Conservation (phyloP, 2,797 vertebrate species). For the Decapterus maruadsi region DNA sequence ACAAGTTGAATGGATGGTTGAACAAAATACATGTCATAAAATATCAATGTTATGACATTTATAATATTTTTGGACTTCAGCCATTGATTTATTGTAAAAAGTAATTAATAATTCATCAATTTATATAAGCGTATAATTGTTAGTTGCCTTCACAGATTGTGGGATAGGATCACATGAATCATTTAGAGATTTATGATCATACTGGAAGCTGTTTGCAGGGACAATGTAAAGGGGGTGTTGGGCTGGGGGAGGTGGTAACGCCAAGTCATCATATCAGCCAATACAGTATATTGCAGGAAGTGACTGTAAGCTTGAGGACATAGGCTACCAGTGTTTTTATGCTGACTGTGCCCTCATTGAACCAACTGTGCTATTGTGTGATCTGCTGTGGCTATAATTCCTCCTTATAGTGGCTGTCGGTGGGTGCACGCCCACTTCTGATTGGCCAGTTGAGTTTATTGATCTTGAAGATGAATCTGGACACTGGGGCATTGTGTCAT, state of each 20-base stretch:
- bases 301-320: background rate
- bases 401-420: slow-evolving; percentile 6
- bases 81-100: too few relatives aligned
- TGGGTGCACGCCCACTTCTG: slow-evolving; percentile 17
- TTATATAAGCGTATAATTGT: background rate
- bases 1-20: too few relatives aligned
- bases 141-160: too few relatives aligned
- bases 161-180: too few relatives aligned
- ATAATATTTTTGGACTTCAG: background rate
- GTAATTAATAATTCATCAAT: background rate
- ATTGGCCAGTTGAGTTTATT: slow-evolving; percentile 55
- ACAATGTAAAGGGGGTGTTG: background rate
- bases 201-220: background rate
- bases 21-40: too few relatives aligned
- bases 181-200: background rate
- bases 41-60: background rate
- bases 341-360: slow-evolving; percentile 4
- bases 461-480: slow-evolving; percentile 60
- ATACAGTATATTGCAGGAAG: background rate
- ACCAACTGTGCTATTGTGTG: background rate
- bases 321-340: background rate
- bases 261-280: background rate
- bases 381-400: slow-evolving; percentile 3
- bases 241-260: background rate
- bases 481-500: slow-evolving; percentile 21